phyloP scores from a whole-genome alignment of 2,113 vertebrate species.

The Dasyurus viverrinus region DNA sequence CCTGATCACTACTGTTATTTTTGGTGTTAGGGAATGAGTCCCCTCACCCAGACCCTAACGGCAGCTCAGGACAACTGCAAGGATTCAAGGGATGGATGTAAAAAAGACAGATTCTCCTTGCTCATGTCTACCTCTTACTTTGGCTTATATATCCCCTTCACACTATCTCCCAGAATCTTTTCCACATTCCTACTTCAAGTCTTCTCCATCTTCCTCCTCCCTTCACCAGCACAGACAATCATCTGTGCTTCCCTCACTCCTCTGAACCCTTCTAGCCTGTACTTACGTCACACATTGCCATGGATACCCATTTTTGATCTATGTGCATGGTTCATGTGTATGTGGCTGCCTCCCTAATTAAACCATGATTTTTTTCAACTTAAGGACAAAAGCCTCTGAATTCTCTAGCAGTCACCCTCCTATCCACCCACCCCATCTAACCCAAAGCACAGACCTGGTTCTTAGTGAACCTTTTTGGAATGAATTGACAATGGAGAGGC shows the following conservation, averaged over 20 bases:
- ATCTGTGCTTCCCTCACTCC: neutral
- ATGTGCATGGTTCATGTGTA: constrained; percentile 57
- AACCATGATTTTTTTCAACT: neutral
- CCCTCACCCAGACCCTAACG: neutral
- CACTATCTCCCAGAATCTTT: neutral
- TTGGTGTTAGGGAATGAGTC: neutral
- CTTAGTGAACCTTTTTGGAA: neutral
- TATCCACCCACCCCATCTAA: neutral
- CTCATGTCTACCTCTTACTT: neutral
- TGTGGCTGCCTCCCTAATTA: neutral
- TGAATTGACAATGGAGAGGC: neutral
- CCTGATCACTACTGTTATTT: neutral
- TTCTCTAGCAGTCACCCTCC: neutral
- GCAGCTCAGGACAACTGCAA: neutral
- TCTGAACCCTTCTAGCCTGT: neutral
- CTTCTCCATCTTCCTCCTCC: neutral
- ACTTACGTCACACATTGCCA: neutral
- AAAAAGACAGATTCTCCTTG: neutral
- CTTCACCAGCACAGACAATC: neutral
- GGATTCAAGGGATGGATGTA: neutral
- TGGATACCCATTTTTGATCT: neutral
- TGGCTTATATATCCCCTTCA: neutral
- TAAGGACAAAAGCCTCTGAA: neutral
- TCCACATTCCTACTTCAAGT: neutral
- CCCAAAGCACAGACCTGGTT: neutral